Conservation (phyloP, 2,797 vertebrate species). For the Micromesistius poutassou region DNA sequence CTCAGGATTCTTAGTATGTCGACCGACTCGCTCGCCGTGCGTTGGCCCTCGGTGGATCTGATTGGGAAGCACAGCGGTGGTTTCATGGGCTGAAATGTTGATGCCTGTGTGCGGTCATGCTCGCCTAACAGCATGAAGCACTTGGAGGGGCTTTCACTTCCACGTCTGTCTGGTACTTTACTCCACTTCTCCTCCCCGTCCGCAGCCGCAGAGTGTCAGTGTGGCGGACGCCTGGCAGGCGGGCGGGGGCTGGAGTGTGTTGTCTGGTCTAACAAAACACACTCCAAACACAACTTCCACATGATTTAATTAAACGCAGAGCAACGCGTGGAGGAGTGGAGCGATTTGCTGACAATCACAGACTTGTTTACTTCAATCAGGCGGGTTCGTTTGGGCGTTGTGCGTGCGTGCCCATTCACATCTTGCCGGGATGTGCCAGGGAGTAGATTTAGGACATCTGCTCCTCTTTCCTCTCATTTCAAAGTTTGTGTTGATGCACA, state of each 20-base stretch:
- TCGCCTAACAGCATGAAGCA: not conserved
- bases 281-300: conserved; percentile 2
- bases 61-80: not conserved
- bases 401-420: not conserved
- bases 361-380: not conserved
- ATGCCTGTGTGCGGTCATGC: not conserved
- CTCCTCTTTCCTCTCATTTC: not conserved
- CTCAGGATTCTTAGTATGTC: not conserved
- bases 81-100: not conserved
- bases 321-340: not conserved
- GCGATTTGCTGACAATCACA: conserved; percentile 1
- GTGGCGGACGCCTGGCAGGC: not conserved
- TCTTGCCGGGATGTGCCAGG: not conserved
- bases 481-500: not conserved
- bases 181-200: not conserved
- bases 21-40: not conserved
- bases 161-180: not conserved
- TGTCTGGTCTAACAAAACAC: not conserved
- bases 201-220: not conserved
- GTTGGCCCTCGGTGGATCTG: not conserved
- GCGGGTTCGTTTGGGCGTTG: not conserved
- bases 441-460: conserved; percentile 1
- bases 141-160: not conserved
- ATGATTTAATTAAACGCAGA: not conserved
- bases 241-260: not conserved